Evolutionary conservation across 2,113 vertebrate genomes (phyloP).

Genomic region (Eira barbara): DNA sequence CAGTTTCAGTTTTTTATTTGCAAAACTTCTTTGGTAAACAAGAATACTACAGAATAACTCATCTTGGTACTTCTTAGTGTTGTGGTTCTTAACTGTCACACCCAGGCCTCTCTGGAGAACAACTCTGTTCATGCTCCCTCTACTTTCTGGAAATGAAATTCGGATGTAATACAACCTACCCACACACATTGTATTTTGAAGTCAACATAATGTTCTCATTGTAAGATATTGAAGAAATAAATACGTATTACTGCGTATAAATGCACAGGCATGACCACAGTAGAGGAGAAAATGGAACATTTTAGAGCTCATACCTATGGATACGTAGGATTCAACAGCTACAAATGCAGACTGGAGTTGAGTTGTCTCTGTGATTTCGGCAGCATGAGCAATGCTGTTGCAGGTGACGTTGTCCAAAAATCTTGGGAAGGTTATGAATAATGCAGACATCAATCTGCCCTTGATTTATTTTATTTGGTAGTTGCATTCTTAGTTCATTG

Average conservation of each 20-base stretch:
- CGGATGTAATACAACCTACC: neutral
- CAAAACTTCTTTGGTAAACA: neutral
- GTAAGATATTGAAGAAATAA: neutral
- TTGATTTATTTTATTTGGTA: conserved; percentile 29
- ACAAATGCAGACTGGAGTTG: neutral
- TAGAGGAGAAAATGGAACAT: neutral
- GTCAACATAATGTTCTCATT: neutral
- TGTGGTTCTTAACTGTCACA: neutral
- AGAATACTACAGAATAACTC: neutral
- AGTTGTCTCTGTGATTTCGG: neutral
- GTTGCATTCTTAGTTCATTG: neutral
- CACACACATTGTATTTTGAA: neutral
- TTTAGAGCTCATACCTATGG: neutral
- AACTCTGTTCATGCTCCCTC: neutral
- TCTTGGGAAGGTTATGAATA: neutral
- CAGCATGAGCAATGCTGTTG: neutral
- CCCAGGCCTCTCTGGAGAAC: neutral
- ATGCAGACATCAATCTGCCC: neutral
- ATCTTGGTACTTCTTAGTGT: neutral
- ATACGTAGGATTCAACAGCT: neutral
- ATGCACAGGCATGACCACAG: neutral
- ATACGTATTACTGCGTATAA: neutral
- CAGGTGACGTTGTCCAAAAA: neutral
- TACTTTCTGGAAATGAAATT: neutral
- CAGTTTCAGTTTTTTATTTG: conserved; percentile 23